Percentiles rank a stretch among this genome's conserved stretches.
phyloP scores from a whole-genome alignment of 1,140 invertebrate species.

The Delia radicum region DNA sequence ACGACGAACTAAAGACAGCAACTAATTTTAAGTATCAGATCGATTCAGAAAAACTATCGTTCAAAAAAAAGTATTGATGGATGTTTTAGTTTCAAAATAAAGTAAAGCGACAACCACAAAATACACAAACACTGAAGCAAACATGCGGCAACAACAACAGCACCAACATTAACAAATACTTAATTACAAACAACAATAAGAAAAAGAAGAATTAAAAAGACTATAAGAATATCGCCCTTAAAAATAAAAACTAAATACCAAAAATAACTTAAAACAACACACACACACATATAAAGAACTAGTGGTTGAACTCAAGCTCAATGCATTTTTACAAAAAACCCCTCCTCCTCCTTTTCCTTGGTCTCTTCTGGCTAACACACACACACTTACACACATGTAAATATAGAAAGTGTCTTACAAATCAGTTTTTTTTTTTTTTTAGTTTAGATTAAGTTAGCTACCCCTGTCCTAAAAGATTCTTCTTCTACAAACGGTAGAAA shows the following conservation, averaged over 20 bases:
- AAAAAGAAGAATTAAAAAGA: neutral
- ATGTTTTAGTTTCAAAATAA: neutral
- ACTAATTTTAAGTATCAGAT: constrained; percentile 36
- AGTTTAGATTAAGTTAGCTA: neutral
- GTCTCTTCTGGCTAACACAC: neutral
- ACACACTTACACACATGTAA: neutral
- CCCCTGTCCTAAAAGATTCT: neutral
- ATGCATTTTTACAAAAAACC: neutral
- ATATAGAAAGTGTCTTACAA: neutral
- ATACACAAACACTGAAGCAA: neutral
- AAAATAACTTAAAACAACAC: no score
- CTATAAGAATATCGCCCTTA: constrained; percentile 6
- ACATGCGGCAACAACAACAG: neutral
- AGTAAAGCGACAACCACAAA: constrained; percentile 5
- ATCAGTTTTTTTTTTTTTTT: constrained; percentile 1
- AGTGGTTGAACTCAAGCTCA: constrained; percentile 2
- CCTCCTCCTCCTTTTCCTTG: neutral
- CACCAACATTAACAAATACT: neutral
- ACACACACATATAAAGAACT: neutral
- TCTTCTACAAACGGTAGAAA: neutral
- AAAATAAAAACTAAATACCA: no score
- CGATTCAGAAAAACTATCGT: constrained; percentile 21
- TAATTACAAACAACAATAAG: constrained; percentile 2
- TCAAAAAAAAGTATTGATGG: neutral
- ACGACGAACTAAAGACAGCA: constrained; percentile 53